A percentile compares a stretch with the other conserved stretches of the same genome.
Conservation (phyloP, 2,113 vertebrate species). For the Phylloscopus trochiloides region DNA sequence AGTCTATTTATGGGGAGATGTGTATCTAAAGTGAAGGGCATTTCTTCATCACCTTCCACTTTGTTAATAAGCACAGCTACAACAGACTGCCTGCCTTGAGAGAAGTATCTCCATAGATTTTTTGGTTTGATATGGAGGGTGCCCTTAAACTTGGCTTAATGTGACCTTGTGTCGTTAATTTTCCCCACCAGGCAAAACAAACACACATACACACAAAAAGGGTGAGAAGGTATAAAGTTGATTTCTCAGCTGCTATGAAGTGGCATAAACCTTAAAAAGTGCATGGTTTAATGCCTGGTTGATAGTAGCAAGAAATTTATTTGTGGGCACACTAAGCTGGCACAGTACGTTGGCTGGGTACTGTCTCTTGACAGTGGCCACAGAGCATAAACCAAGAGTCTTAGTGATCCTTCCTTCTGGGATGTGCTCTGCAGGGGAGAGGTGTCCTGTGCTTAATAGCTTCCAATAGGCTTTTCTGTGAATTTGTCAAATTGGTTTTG, state of each 20-base stretch:
- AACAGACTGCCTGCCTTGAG: neutral
- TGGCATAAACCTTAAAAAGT: neutral
- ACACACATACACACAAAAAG: neutral
- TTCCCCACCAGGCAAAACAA: neutral
- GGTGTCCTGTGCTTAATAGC: neutral
- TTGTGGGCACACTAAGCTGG: neutral
- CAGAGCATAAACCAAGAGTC: neutral
- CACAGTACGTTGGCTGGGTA: neutral
- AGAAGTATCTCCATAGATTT: neutral
- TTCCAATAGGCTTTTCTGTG: neutral
- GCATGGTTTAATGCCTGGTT: neutral
- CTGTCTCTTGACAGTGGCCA: neutral
- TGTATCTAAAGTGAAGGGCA: neutral
- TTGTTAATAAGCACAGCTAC: neutral
- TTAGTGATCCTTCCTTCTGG: neutral
- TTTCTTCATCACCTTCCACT: constrained; percentile 8
- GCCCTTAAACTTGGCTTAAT: neutral
- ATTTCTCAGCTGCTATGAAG: neutral
- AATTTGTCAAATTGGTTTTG: neutral
- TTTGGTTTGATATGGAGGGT: neutral
- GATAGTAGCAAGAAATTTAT: neutral
- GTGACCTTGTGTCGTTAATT: neutral
- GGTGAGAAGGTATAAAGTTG: neutral
- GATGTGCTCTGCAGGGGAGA: neutral
- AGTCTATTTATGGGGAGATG: constrained; percentile 6